Evolutionary conservation across 2,113 vertebrate species (phyloP), one percentile per base, ranked within the genome.

Genomic region (Butastur rufipennis): DNA sequence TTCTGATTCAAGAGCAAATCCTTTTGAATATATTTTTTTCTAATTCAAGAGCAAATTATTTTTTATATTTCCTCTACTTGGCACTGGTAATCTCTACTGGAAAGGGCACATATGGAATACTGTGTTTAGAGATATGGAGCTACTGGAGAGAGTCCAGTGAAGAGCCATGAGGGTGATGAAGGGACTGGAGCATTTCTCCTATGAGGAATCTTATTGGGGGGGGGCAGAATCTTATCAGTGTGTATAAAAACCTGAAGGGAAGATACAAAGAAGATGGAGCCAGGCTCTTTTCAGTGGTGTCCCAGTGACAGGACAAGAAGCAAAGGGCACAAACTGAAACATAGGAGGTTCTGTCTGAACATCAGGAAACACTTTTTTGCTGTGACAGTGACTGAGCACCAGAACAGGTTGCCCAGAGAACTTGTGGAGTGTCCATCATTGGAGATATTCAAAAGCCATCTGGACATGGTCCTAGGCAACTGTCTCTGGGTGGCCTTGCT

Each of bases 341-440:
- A 34, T 0, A 1, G 19, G 13, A 81, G 2, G 16, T 56, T 73
- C 48, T 13, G 1, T 29, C 6, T 32, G 34, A 86, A 53, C 31
- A 43, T n/a, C 27, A 42, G 42, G 27, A 78, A 72, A 25, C 26
- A 16, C 12, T 13, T 43, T 50, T 65, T 50, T 38, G 40, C 12
- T 50, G 26, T 20, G 16, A 19, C 16, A 7, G 31, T 53, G 23
- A 48, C 21, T 73, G 5, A 83, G 5, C 7, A 19, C 34, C 31
- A 23, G 11, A 25, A 70, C 16, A 31, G 12, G 25, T 47, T 58
- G 32, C 36, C 38, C 21, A 36, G 29, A 34, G 13, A 48, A 7
- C 5, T 21, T 40, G 53, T 83, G 16, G 16, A 31, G 31, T 48
- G 21, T 71, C 47, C 13, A 10, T 21, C 34, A 45, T 38, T 75